These are phyloP conservation scores for Pelodytes ibericus DNA, from an alignment of 2,797 vertebrate genomes.

Conservation along the genomic window DNA sequence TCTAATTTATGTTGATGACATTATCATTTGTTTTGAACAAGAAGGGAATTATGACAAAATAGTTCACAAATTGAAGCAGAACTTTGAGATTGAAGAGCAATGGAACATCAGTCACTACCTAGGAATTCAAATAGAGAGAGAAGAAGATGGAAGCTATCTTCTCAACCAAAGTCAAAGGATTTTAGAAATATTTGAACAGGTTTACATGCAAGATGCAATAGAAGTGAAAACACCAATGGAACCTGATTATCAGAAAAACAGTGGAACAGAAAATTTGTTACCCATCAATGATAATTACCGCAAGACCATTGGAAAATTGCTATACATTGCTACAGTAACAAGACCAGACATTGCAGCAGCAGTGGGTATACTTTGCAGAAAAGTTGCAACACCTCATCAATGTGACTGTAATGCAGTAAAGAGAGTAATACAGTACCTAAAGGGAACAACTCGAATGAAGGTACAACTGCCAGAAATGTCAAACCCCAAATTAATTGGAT, in stretches of 20 bases:
- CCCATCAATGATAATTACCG: neutral
- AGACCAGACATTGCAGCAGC: too few species aligned
- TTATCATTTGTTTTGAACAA: constrained; percentile 6
- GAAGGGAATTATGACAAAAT: constrained; percentile 1
- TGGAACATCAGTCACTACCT: neutral
- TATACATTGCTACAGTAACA: too few species aligned
- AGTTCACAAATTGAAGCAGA: neutral
- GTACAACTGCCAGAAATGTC: neutral
- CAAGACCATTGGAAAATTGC: too few species aligned
- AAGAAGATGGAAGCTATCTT: too few species aligned
- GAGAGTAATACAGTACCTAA: too few species aligned
- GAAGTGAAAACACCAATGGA: constrained; percentile 2
- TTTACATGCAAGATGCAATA: constrained; percentile 5
- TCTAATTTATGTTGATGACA: constrained; percentile 1
- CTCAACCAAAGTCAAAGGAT: neutral
- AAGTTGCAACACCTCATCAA: neutral
- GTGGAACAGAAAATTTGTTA: neutral
- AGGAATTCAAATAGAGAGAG: constrained; percentile 1
- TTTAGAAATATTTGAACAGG: neutral
- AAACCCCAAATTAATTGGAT: neutral
- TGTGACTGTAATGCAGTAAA: neutral
- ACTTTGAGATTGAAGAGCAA: neutral
- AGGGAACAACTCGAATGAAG: neutral
- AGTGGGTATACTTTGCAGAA: too few species aligned
- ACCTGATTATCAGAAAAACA: neutral